phyloP scores from a whole-genome alignment of 1,140 invertebrate species.

The Drosophila sucinea region DNA sequence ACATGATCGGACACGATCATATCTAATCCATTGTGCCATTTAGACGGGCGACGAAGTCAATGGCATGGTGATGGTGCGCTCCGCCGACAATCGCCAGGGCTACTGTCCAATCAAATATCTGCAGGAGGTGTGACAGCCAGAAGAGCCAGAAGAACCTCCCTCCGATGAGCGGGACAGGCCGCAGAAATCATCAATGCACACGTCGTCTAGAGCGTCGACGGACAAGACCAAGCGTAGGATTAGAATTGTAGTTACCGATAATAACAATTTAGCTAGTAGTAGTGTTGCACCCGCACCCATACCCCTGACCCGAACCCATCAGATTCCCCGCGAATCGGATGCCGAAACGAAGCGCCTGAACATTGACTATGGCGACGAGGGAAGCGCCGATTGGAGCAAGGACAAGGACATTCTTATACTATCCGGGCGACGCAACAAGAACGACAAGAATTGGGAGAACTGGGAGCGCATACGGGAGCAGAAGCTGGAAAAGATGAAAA shows the following conservation, averaged over 20 bases:
- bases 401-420: conserved; percentile 58
- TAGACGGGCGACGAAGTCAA: conserved; percentile 93
- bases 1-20: background rate
- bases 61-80: conserved; percentile 96
- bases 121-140: conserved; percentile 91
- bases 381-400: conserved; percentile 61
- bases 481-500: conserved; percentile 82
- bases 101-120: conserved; percentile 92
- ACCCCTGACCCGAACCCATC: conserved; percentile 26
- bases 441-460: conserved; percentile 83
- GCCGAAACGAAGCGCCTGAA: conserved; percentile 71
- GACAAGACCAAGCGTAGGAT: conserved; percentile 83
- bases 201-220: conserved; percentile 56
- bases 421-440: conserved; percentile 75
- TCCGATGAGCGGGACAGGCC: conserved; percentile 67
- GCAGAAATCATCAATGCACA: conserved; percentile 73
- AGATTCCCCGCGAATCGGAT: conserved; percentile 33
- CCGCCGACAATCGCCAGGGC: conserved; percentile 92
- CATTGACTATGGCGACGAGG: conserved; percentile 71
- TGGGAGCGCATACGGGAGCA: conserved; percentile 82
- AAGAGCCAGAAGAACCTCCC: conserved; percentile 83
- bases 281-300: conserved; percentile 41
- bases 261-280: conserved; percentile 63
- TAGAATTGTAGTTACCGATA: conserved; percentile 80
- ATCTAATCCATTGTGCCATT: background rate